A percentile compares a stretch with the other conserved stretches of the same genome.
Evolutionary conservation across 1,140 invertebrate species (phyloP).

Genomic region (Drosophila nasuta): DNA sequence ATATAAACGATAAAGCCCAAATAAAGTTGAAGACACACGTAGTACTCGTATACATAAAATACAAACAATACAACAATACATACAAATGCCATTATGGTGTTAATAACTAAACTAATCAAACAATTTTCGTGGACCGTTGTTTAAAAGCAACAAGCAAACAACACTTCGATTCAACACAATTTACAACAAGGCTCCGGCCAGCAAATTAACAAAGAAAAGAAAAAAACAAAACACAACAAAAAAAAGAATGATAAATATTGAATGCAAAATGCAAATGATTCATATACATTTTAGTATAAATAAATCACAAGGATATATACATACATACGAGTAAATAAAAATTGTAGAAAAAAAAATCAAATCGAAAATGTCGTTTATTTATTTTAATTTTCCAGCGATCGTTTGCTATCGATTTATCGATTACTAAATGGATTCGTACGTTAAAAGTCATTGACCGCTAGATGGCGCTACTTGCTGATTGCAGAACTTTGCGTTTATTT

Average conservation of each 20-base stretch:
- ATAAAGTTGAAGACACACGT: slow-evolving; percentile 50
- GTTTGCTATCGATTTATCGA: slow-evolving; percentile 7
- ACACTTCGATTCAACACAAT: slow-evolving; percentile 31
- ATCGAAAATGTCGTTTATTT: slow-evolving; percentile 1
- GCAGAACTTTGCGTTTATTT: too few relatives aligned
- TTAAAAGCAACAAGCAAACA: slow-evolving; percentile 22
- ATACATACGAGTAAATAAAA: slow-evolving; percentile 48
- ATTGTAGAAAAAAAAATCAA: slow-evolving; percentile 37
- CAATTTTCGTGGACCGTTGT: slow-evolving; percentile 41
- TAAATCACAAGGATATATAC: slow-evolving; percentile 36
- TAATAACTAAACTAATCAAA: slow-evolving; percentile 55
- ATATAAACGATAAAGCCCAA: slow-evolving; percentile 51
- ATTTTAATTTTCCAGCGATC: background rate
- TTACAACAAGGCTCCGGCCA: slow-evolving; percentile 33
- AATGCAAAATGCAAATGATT: slow-evolving; percentile 26
- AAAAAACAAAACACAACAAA: slow-evolving; percentile 4
- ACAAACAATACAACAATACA: slow-evolving; percentile 17
- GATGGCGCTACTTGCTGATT: too few relatives aligned
- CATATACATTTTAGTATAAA: slow-evolving; percentile 57
- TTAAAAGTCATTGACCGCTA: too few relatives aligned
- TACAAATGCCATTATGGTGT: slow-evolving; percentile 29
- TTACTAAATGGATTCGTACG: background rate
- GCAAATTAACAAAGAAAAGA: background rate
- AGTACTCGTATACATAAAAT: slow-evolving; percentile 38
- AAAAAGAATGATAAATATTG: slow-evolving; percentile 20